Conservation (phyloP, 2,888 invertebrate species). For the Athalia cordata region DNA sequence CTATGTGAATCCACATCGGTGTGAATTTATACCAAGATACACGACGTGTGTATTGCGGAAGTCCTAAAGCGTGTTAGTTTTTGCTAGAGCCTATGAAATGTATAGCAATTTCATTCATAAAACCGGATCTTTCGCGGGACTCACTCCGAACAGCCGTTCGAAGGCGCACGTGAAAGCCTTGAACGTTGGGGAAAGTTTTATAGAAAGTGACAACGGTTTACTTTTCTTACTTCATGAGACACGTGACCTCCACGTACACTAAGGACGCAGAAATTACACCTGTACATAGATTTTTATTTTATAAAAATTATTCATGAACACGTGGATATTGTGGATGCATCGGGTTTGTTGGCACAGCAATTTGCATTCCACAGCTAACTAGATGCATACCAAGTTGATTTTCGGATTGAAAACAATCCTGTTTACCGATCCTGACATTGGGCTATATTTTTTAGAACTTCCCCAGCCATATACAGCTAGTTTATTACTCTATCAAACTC, state of each 20-base stretch:
- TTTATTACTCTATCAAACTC: too few relatives aligned
- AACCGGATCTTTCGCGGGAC: conserved; percentile 58
- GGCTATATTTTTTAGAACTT: too few relatives aligned
- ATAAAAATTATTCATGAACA: background rate
- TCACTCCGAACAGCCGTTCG: conserved; percentile 53
- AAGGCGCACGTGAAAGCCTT: conserved; percentile 61
- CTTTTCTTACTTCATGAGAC: conserved; percentile 39
- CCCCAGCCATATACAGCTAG: too few relatives aligned
- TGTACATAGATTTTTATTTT: background rate
- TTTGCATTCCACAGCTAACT: background rate
- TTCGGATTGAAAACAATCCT: background rate
- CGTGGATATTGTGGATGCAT: too few relatives aligned
- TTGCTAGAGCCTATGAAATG: background rate
- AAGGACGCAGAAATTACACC: background rate
- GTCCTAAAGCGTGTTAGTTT: too few relatives aligned
- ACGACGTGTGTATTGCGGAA: too few relatives aligned
- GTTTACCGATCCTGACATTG: too few relatives aligned
- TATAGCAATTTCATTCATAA: conserved; percentile 54
- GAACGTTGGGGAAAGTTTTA: conserved; percentile 69
- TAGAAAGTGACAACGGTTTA: conserved; percentile 70
- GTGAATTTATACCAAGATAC: too few relatives aligned
- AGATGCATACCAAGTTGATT: background rate
- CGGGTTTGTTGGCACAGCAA: background rate
- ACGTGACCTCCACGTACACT: background rate
- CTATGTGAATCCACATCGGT: too few relatives aligned